Evolutionary conservation across 2,113 vertebrate genomes (phyloP).

Genomic region (Poicephalus meyeri): DNA sequence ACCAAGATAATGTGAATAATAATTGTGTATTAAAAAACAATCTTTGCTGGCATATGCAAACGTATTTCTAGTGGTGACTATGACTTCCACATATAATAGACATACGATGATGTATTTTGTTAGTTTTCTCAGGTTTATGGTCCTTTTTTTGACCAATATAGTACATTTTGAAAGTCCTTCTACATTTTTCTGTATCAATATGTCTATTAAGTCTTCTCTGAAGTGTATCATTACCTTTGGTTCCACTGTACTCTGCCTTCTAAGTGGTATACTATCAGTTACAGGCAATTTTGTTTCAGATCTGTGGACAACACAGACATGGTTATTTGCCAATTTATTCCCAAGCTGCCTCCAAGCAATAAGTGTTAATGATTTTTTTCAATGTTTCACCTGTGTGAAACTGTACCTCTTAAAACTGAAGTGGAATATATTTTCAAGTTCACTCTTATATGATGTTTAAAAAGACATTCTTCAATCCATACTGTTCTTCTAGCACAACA

Average conservation of each 20-base stretch:
- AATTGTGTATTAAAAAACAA: background rate
- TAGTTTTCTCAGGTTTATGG: background rate
- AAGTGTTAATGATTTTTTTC: background rate
- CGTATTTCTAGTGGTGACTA: background rate
- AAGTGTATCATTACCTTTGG: background rate
- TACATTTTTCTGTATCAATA: background rate
- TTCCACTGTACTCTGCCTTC: background rate
- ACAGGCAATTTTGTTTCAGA: background rate
- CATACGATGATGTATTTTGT: background rate
- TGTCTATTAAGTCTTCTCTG: background rate
- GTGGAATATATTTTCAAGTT: background rate
- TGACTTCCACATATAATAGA: background rate
- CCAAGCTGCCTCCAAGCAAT: background rate
- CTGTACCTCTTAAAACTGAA: background rate
- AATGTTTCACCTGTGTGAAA: background rate
- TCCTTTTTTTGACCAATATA: background rate
- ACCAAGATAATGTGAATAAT: background rate
- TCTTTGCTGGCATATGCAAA: background rate
- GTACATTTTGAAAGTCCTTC: background rate
- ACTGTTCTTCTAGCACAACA: background rate
- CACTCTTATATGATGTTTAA: accelerated
- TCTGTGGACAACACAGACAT: background rate
- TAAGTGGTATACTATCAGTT: background rate
- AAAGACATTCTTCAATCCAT: background rate
- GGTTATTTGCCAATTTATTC: background rate